Percentiles rank a stretch among this genome's conserved stretches.
phyloP scores from a whole-genome alignment of 2,797 vertebrate species.

The Halcyon chelicuti region DNA sequence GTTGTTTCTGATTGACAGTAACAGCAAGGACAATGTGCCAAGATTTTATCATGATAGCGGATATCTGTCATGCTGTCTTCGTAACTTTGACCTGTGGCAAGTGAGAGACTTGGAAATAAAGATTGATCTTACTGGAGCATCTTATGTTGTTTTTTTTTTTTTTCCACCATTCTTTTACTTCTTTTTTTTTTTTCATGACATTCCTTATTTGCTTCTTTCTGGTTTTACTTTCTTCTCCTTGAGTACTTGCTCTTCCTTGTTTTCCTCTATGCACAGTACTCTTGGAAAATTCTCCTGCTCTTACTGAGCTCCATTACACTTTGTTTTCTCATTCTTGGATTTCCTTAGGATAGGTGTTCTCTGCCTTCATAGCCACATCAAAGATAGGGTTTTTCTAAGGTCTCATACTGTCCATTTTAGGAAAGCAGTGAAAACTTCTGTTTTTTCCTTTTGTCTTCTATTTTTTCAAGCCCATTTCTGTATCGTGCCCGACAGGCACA shows the following conservation, averaged over 20 bases:
- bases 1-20: neutral
- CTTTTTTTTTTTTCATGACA: neutral
- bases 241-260: neutral
- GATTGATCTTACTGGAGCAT: neutral
- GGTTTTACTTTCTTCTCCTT: neutral
- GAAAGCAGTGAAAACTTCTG: neutral
- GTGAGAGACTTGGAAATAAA: neutral
- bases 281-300: neutral
- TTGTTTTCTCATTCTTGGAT: neutral
- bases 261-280: neutral
- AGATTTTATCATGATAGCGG: neutral
- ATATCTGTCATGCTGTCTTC: constrained; percentile 4
- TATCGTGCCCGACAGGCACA: accelerated
- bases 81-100: neutral
- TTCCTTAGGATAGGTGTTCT: neutral
- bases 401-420: neutral
- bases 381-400: neutral
- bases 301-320: accelerated
- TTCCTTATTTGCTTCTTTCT: neutral
- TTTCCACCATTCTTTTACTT: neutral
- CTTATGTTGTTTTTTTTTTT: neutral
- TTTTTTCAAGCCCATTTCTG: neutral
- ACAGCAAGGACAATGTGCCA: neutral
- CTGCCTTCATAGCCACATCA: neutral
- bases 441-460: neutral